Base-by-base conservation (phyloP, 1,140 invertebrate species). In the Aphelenchoides fujianensis region DNA sequence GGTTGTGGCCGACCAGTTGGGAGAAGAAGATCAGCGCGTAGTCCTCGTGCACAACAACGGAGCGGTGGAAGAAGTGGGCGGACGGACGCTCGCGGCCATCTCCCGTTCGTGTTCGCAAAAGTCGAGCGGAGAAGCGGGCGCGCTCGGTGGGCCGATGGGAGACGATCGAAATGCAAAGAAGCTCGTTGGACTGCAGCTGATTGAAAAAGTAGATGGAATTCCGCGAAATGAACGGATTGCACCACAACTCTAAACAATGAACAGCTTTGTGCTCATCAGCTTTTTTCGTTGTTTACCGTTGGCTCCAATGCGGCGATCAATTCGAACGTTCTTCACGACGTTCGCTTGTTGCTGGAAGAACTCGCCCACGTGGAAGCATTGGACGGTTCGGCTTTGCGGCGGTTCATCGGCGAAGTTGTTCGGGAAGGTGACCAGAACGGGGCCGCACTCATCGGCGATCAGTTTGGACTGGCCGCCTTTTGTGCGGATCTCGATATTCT, bases 151-250 rank as follows among this genome's bases (percentile, higher is more conserved):
- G 5, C 41, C 23, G 41, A 19, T 59, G 12, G 55, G 5, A 16
- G 34, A 59, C 5, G 5, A 59, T 23, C 7, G 55, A 59, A 59
- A 59, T 73, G 7, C 61, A 69, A 16, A 73, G 70, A 23, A 73
- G 30, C 30, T 74, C 61, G 16, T 73, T 34, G n/a, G n/a, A n/a
- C 3, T 59, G 32, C 23, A 73, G 54, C n/a, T 73, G 72, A 48
- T 63, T 74, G 28, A 73, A 73, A 53, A 73, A 73, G 34, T 73
- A 73, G 7, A 73, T 7, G 28, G 31, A 62, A 37, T 74, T 68
- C 48, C 71, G 7, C 1, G 72, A 73, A n/a, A 73, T 74, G 71
- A 73, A 73, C 27, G 72, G 72, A 68, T 73, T 63, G 54, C 72
- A 73, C 72, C 72, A 73, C 27, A 74, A 41, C 23, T 67, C 72